Base-by-base conservation (phyloP, 2,797 vertebrate species). In the Phoeniculus purpureus region DNA sequence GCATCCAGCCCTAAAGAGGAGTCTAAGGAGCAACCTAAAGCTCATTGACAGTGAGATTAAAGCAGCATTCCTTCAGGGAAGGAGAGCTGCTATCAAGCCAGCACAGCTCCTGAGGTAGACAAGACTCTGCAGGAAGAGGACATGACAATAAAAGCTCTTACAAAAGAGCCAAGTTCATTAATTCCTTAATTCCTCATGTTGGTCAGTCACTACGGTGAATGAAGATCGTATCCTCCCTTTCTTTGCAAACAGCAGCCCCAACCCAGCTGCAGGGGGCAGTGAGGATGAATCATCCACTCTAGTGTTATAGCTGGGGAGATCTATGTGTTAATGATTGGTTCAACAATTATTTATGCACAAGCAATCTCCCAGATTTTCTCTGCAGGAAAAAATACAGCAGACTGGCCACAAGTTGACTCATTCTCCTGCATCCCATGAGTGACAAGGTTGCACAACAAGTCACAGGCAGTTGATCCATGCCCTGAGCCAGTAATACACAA, bases 281-380 rank as follows among this genome's bases (percentile, higher is more conserved):
- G 45, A 26, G 47, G 50, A 37, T 66, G 62, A 67, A 37, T 51
- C 79, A 51, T 2, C 7, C 45, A 4, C 66, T 34, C 18, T 66
- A 59, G 54, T 20, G 32, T 29, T 81, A 34, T 32, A 62, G 40
- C 64, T 74, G 68, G 14, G 40, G 18, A 87, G 67, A 14, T 60
- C 71, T 91, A 17, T 7, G 15, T 37, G 34, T 59, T 78, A 87
- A 78, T 62, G 54, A 84, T 3, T 29, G 51, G 21, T 55, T 92
- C 75, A 89, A 52, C 62, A 47, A 67, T 81, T 74, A 85, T 71
- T 75, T 89, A 81, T 18, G 67, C 82, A 56, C 72, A 81, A 82
- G 72, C 51, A 52, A 68, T 27, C 67, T 68, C 67, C 51, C 48
- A 60, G 4, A 75, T 67, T 40, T 64, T 54, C 71, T 84, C 79